These are phyloP conservation scores for Ischnura elegans DNA, from an alignment of 2,888 invertebrate species.

Conservation along the genomic window DNA sequence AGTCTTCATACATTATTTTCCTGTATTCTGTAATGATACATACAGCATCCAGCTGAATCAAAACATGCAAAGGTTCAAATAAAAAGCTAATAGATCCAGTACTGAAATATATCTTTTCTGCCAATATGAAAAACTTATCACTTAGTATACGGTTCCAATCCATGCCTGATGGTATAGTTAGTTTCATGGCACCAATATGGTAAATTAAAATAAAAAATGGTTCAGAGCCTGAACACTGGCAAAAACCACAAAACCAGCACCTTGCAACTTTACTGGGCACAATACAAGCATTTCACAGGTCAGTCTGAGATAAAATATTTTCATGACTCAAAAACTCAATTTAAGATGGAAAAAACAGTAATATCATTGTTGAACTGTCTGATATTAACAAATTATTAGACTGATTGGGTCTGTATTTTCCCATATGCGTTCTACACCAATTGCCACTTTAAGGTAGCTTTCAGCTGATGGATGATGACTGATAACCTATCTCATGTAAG, in stretches of 20 bases:
- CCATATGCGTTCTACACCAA: too few relatives aligned
- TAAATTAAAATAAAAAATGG: neutral
- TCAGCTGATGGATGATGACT: neutral
- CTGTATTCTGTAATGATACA: neutral
- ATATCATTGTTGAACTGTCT: neutral
- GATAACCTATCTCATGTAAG: neutral
- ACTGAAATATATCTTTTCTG: neutral
- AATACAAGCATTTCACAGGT: neutral
- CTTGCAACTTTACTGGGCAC: neutral
- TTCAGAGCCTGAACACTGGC: neutral
- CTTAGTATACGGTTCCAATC: neutral
- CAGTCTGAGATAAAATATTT: neutral
- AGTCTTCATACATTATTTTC: neutral
- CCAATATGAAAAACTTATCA: neutral
- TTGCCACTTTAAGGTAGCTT: neutral
- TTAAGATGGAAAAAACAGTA: neutral
- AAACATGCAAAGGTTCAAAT: neutral
- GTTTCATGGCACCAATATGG: neutral
- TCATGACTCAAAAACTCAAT: neutral
- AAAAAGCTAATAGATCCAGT: neutral
- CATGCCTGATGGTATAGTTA: neutral
- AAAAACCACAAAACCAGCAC: neutral
- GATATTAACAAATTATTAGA: too few relatives aligned
- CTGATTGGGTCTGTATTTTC: too few relatives aligned
- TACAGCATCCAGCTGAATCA: neutral